phyloP scores from a whole-genome alignment of 2,113 vertebrate species.

The Nerophis ophidion region DNA sequence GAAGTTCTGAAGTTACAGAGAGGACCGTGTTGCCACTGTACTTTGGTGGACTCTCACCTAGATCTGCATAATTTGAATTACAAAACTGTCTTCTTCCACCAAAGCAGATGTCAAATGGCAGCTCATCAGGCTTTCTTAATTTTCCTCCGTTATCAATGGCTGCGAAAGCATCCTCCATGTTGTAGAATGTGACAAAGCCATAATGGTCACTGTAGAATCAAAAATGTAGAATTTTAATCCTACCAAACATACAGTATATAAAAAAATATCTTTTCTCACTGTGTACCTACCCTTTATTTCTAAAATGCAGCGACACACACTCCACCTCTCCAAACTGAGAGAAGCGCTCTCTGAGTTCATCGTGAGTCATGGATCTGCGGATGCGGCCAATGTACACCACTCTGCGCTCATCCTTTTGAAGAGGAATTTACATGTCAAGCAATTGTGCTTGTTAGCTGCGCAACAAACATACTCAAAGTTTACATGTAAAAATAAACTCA shows the following conservation, averaged over 20 bases:
- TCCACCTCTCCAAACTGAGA: conserved; percentile 87
- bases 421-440: background rate
- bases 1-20: background rate
- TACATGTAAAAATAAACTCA: conserved; percentile 35
- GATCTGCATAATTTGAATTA: conserved; percentile 80
- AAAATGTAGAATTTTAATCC: background rate
- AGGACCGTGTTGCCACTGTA: too few relatives aligned
- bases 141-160: conserved; percentile 87
- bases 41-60: conserved; percentile 72
- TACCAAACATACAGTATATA: background rate
- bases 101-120: conserved; percentile 90
- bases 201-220: conserved; percentile 80
- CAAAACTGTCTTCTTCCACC: conserved; percentile 91
- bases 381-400: conserved; percentile 92
- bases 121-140: conserved; percentile 79
- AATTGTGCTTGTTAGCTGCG: background rate
- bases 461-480: background rate
- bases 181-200: conserved; percentile 88
- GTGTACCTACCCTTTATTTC: conserved; percentile 64
- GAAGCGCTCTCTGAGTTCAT: conserved; percentile 84
- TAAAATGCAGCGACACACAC: conserved; percentile 87
- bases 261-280: background rate
- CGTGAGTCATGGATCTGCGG: conserved; percentile 81
- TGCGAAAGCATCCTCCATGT: conserved; percentile 82
- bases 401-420: conserved; percentile 82